Conservation (phyloP, 2,888 invertebrate species). For the Eupithecia pulchellata region DNA sequence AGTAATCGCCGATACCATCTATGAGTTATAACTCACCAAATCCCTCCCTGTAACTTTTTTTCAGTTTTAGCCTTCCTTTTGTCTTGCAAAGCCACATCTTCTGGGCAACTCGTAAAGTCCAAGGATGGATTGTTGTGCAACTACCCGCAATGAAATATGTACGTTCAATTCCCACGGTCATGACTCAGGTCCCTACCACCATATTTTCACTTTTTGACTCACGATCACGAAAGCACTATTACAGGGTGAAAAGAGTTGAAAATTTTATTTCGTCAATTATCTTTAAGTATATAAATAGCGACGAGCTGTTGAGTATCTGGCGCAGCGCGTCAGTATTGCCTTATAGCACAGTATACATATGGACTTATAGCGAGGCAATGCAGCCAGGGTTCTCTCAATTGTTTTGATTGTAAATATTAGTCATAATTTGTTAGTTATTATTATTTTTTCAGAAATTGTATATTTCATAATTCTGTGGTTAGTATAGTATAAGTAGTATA, state of each 20-base stretch:
- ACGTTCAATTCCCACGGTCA: slow-evolving; percentile 32
- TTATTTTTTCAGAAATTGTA: no score
- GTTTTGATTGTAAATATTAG: no score
- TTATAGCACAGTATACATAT: no score
- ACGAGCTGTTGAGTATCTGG: no score
- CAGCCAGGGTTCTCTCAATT: no score
- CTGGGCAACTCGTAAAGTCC: slow-evolving; percentile 34
- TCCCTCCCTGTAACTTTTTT: slow-evolving; percentile 13
- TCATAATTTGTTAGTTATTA: no score
- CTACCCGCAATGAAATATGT: slow-evolving; percentile 38
- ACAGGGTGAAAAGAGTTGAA: not conserved
- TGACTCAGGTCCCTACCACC: slow-evolving; percentile 17
- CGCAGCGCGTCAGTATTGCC: no score
- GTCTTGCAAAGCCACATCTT: slow-evolving; percentile 29
- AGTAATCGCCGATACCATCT: no score
- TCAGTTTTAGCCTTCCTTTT: slow-evolving; percentile 19
- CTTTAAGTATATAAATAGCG: not conserved
- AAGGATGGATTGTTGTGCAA: slow-evolving; percentile 36
- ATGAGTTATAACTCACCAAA: slow-evolving; percentile 1
- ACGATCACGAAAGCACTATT: not conserved
- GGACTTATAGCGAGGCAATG: no score
- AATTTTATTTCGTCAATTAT: not conserved
- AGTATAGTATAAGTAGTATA: no score
- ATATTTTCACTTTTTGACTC: not conserved
- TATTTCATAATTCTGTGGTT: no score